Evolutionary conservation across 2,797 vertebrate species (phyloP), one percentile per base, ranked within the genome.

Genomic region (Okamejei kenojei): DNA sequence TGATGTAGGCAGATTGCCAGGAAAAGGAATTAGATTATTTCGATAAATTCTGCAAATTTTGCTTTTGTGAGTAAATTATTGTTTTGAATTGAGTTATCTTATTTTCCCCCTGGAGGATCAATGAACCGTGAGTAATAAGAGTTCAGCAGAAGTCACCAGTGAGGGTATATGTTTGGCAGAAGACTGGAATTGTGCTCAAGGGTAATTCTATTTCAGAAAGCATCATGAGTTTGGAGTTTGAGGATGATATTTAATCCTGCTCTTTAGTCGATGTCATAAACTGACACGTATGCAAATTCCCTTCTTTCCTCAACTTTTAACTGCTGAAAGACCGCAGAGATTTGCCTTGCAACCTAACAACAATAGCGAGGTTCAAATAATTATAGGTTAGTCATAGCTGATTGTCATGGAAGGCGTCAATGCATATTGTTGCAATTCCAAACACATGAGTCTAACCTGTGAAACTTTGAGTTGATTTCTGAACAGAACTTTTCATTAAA

Each of bases 211-310:
- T 45, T 29, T 29, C 88, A 13, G 65, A 10, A 73, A 19, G 65
- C 23, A 45, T 91, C 9, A 74, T 45, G 35, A 29, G 9, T 65
- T 29, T 74, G 7, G 35, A 91, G 45, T 73, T 74, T 26, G 35
- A 91, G 90, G 68, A 15, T 5, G 21, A 29, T 91, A 11, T 91
- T 68, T 73, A 29, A 1, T 26, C 13, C 23, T 91, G 9, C 23
- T 74, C 26, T 26, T n/a, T 11, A 74, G 23, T 21, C 73, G 80
- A 45, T 90, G n/a, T 23, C 21, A 38, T 29, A 74, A 92, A 35
- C 4, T 54, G 95, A 94, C 80, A 93, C 45, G 1, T 94, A 93
- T 94, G 94, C 95, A 95, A 94, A 94, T 94, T 77, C n/a, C 6
- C 84, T 35, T 93, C 9, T 94, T 94, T 93, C 95, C 94, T 82